Base-by-base conservation (phyloP, 1,140 invertebrate species). In the Macrostomum lignano region DNA sequence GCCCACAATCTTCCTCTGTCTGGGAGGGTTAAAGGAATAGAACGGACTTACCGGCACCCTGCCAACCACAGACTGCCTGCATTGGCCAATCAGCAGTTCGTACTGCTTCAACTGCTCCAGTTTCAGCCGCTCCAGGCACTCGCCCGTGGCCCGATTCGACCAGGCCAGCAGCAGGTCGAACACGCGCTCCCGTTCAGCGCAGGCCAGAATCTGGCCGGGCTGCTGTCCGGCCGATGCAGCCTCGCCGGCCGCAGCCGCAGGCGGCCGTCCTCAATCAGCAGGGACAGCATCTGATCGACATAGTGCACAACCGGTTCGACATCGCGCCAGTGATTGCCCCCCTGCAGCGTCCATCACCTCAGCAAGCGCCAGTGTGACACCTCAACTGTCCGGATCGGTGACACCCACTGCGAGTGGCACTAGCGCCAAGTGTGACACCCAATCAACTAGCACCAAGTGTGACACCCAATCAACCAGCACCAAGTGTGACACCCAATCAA, bases 231-330 rank as follows among this genome's bases (percentile, higher is more conserved):
- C 38, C 21, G 45, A 44, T 20, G 40, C 35, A 50, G 62, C 46
- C 36, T 74, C 58, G n/a, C n/a, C n/a, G n/a, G n/a, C n/a, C n/a
- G n/a, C n/a, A n/a, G n/a, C n/a, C n/a, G n/a, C n/a, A n/a, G n/a
- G n/a, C n/a, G n/a, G n/a, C n/a, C n/a, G n/a, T 93, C 82, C 37
- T 77, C 62, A 3, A 81, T 60, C 9, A 93, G 56, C n/a, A 93
- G 56, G 0, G 73, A 74, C 3, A 74, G 66, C 69, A 91, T 73
- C 49, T 84, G 78, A 47, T 81, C 76, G 46, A 91, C 56, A 46
- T 88, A 76, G 52, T 77, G 81, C 2, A 81, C 71, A 20, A 93
- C 77, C 11, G 70, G 71, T 13, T 77, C 62, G 1, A 86, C 71
- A 53, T 84, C 77, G 58, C 86, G 48, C 9, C 34, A 74, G 38